Evolutionary conservation across 2,113 vertebrate species (phyloP), one percentile per base, ranked within the genome.

Genomic region (Nibea albiflora): DNA sequence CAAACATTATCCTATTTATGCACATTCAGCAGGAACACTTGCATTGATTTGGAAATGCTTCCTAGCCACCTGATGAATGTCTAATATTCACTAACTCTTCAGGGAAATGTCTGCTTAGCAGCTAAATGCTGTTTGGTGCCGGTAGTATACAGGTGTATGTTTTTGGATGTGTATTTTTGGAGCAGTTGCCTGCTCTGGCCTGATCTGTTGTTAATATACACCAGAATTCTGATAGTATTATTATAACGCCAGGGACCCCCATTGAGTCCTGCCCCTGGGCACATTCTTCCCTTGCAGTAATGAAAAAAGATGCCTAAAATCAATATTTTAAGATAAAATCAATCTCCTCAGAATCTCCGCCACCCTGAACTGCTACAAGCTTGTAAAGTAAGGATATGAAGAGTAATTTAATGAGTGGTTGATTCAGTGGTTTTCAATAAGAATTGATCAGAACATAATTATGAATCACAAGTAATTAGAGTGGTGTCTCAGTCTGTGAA

Each of bases 391-490:
- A 60, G 46, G 49, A 72, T 50, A 58, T 66, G 65, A 78, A 83
- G 15, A 22, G 35, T 65, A 16, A 90, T 86, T 88, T 78, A 84
- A 83, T 88, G 81, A 82, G 67, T 56, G 65, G 35, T 61, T 85
- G 54, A 82, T 86, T 86, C 71, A 69, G 52, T 85, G 44, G 12
- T 66, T 83, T 77, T 85, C 64, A 79, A 86, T 79, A 66, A 68
- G 61, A 82, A 90, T 84, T 85, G 83, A 93, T 92, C 73, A 80
- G 75, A 76, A 76, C 63, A 81, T 90, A 83, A 88, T 81, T 74
- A 78, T 88, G 64, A 86, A 84, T 88, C 70, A 75, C 26, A 65
- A 54, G 47, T 80, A 80, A 86, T 88, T 78, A 76, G 66, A 84
- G 46, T 24, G 20, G 20, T 70, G 80, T 86, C 73, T 85, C 35